Conservation (phyloP, 2,797 vertebrate species). For the Microhierax caerulescens region DNA sequence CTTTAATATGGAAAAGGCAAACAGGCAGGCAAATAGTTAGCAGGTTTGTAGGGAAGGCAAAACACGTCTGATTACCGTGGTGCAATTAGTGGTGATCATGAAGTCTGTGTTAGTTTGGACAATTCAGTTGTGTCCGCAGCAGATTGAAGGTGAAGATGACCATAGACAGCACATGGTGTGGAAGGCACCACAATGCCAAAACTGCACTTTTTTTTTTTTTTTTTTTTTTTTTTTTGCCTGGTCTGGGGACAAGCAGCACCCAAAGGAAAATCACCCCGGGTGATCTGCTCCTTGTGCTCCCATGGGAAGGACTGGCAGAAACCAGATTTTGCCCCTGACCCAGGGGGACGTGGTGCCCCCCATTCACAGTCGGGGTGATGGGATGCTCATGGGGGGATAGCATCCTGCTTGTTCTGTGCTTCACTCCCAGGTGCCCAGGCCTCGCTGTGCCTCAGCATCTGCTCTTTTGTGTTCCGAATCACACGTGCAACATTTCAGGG, state of each 20-base stretch:
- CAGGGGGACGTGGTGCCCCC: fast-evolving
- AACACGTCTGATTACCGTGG: fast-evolving
- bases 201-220: not conserved
- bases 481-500: not conserved
- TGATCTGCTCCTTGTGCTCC: not conserved
- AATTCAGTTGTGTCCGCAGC: not conserved
- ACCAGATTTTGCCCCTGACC: not conserved
- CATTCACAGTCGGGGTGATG: fast-evolving
- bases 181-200: not conserved
- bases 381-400: too few relatives aligned
- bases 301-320: not conserved
- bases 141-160: not conserved
- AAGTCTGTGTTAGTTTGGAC: not conserved
- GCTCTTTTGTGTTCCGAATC: not conserved
- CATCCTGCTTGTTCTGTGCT: fast-evolving
- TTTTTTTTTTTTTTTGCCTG: too few relatives aligned
- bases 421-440: not conserved
- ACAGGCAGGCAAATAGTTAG: not conserved
- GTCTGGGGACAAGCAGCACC: not conserved
- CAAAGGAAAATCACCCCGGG: too few relatives aligned
- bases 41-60: not conserved
- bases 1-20: not conserved
- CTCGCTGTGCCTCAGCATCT: not conserved
- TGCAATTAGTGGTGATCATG: not conserved
- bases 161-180: not conserved